phyloP scores from a whole-genome alignment of 2,797 vertebrate species.

The Rhynchotus rufescens region DNA sequence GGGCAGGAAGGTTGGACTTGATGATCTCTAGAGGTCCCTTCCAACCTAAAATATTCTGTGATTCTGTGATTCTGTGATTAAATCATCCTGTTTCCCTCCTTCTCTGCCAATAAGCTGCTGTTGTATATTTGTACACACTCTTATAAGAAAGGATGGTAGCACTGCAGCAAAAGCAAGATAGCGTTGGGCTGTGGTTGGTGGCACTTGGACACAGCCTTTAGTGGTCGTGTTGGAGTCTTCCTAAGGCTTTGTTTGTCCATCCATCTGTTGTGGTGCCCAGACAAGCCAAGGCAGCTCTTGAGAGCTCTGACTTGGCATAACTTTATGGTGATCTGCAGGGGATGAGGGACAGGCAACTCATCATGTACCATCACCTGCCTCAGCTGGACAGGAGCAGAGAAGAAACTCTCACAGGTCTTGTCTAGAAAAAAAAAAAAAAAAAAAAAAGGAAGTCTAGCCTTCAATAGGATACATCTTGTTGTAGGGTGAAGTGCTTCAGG shows the following conservation, averaged over 20 bases:
- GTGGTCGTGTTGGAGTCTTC: background rate
- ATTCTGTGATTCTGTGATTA: too few species aligned
- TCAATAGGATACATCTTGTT: background rate
- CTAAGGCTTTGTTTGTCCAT: background rate
- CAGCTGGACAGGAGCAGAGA: rapidly evolving
- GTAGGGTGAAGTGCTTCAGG: background rate
- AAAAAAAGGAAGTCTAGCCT: rapidly evolving
- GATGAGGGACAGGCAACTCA: background rate
- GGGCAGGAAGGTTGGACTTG: too few species aligned
- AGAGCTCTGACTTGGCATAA: rapidly evolving
- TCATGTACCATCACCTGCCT: rapidly evolving
- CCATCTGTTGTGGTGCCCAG: background rate
- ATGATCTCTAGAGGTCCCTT: too few species aligned
- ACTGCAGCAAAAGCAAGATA: background rate
- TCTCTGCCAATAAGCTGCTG: background rate
- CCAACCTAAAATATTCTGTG: too few species aligned
- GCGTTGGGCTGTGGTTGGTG: background rate
- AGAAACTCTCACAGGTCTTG: background rate
- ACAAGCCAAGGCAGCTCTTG: background rate
- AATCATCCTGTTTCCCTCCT: background rate
- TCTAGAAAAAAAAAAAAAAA: background rate
- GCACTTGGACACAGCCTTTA: background rate
- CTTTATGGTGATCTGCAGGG: rapidly evolving
- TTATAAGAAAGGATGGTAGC: background rate
- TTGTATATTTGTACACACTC: background rate